Conservation (phyloP, 2,888 invertebrate genomes). For the Apamea anceps region DNA sequence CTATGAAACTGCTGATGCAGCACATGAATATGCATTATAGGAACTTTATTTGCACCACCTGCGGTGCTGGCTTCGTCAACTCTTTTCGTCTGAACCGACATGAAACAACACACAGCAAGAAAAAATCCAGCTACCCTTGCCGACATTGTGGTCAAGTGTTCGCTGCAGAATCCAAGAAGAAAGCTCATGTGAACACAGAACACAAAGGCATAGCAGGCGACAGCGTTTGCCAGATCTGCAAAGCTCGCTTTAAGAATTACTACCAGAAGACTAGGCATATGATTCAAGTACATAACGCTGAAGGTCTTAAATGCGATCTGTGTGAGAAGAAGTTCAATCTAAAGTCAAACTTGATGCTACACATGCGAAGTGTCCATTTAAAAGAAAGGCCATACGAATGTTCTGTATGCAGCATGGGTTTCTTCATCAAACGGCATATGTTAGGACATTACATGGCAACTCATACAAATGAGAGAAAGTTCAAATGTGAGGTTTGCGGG, state of each 20-base stretch:
- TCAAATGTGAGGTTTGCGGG: slow-evolving; percentile 91
- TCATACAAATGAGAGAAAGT: slow-evolving; percentile 88
- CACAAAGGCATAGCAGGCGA: slow-evolving; percentile 87
- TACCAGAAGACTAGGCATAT: slow-evolving; percentile 87
- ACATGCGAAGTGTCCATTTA: slow-evolving; percentile 85
- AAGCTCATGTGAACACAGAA: slow-evolving; percentile 84
- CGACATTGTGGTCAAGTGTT: slow-evolving; percentile 83
- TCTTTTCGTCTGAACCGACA: slow-evolving; percentile 82
- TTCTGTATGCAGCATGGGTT: slow-evolving; percentile 86
- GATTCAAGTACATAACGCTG: slow-evolving; percentile 85
- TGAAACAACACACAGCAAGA: slow-evolving; percentile 84
- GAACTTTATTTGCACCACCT: slow-evolving; percentile 86
- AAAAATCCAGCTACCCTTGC: slow-evolving; percentile 84
- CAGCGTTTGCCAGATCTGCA: slow-evolving; percentile 87
- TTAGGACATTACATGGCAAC: slow-evolving; percentile 87
- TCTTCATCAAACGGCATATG: slow-evolving; percentile 87
- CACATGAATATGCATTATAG: slow-evolving; percentile 87
- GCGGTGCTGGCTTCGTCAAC: slow-evolving; percentile 87
- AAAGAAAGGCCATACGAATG: slow-evolving; percentile 86
- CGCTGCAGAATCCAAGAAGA: slow-evolving; percentile 84
- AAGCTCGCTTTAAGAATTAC: slow-evolving; percentile 86
- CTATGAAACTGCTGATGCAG: slow-evolving; percentile 85
- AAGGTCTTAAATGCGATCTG: slow-evolving; percentile 84
- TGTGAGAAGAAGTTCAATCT: slow-evolving; percentile 87
- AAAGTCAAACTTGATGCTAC: slow-evolving; percentile 83